Base-by-base conservation (phyloP, 2,888 invertebrate genomes). In the Orthosia cruda region DNA sequence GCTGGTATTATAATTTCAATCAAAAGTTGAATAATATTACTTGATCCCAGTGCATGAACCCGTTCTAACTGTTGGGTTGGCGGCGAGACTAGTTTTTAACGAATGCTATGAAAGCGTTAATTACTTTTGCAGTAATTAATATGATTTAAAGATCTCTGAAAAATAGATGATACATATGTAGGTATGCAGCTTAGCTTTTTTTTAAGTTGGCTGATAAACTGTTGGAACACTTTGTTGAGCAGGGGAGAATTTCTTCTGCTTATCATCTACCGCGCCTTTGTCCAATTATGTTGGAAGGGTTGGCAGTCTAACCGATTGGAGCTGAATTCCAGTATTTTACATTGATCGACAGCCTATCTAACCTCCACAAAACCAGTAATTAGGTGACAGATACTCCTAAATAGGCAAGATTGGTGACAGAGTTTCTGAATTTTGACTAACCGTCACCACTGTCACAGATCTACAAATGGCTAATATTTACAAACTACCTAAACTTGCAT, bases 91-190 rank as follows among this genome's bases (percentile, higher is more conserved):
- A 95, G 94, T 96, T 96, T 96, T 96, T 96, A 96, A 96, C 96
- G 95, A 95, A 96, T 94, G 91, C 92, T 91, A 92, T 93, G 94
- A 95, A 95, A 92, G 94, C 96, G 95, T 96, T 96, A 96, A 96
- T 96, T 96, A 94, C 96, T 96, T 96, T 94, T 89, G 89, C 95
- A 93, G 95, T 94, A 96, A 96, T 96, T 96, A 96, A 96, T 95
- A 95, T 95, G 95, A 96, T 96, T 96, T 95, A 95, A 94, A 93
- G 93, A 95, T 95, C 93, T 94, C 88, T 89, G 88, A 93, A 93
- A 93, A 93, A 91, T 84, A n/a, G 45, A 76, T 84, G 70, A 61
- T 50, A 62, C 63, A 57, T 64, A 49, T 55, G 80, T 71, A 62
- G 64, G 64, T 69, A 64, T 57, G 67, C 49, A 55, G 20, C 12